Base-by-base conservation (phyloP, 2,797 vertebrate species). In the Eleutherodactylus coqui region DNA sequence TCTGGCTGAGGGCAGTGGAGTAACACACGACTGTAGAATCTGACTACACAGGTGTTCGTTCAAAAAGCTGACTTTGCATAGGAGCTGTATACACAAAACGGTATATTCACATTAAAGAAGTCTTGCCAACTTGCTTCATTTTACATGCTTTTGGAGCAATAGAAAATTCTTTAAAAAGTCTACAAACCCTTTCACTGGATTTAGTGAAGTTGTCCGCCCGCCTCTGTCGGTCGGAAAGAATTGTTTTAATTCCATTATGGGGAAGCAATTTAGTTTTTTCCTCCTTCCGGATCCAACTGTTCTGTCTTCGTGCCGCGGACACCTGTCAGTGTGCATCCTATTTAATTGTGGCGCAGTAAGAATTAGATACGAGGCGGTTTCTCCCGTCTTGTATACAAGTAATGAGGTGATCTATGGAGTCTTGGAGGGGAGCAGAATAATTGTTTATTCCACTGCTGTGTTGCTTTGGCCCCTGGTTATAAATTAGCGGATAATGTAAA, bases 401-500 rank as follows among this genome's bases (percentile, higher is more conserved):
- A 64, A 64, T 64, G 27, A 16, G 60, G 17, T 16, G 29, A 32
- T 64, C 14, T 64, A 17, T 60, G 21, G n/a, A n/a, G 14, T 45
- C 10, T 34, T 55, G 27, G 3, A 77, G 55, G 21, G 41, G 41
- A 1, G 41, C 13, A 17, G 47, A 4, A 4, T 70, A 38, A 72
- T 82, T 27, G 79, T 82, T 69, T 70, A 29, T 70, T 70, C 43
- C 47, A 2, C 34, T 38, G 34, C 38, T 5, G 34, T 45, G 34
- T 41, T 55, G 67, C 62, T 73, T 72, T 70, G 38, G 47, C 36
- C 32, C 21, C 13, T 36, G n/a, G 67, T 14, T 19, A 69, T 75
- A 58, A 60, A 58, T 73, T 29, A 72, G 27, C 29, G n/a, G n/a
- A 43, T 83, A 60, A 58, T 58, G 36, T 58, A 75, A 83, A 58